Conservation (phyloP, 1,140 invertebrate species). For the Drosophila nannoptera region DNA sequence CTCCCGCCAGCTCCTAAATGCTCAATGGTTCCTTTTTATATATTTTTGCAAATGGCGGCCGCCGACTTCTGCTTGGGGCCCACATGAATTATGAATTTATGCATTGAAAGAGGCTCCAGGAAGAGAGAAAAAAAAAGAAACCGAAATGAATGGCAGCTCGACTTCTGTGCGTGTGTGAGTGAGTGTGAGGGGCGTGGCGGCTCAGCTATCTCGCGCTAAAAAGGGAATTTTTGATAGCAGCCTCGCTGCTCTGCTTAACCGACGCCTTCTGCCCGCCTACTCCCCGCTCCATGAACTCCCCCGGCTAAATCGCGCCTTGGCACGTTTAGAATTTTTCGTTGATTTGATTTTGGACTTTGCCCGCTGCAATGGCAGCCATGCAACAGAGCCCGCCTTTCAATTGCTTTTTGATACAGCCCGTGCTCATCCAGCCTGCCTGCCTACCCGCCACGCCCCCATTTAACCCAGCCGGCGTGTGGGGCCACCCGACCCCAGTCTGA, state of each 20-base stretch:
- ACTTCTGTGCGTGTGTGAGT: neutral
- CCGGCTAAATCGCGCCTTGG: conserved; percentile 40
- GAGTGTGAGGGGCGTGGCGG: neutral
- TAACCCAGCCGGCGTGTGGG: neutral
- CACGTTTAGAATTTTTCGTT: conserved; percentile 75
- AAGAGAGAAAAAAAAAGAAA: conserved; percentile 19
- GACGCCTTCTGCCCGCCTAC: neutral
- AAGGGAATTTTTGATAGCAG: conserved; percentile 72
- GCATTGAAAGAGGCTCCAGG: conserved; percentile 67
- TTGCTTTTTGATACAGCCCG: conserved; percentile 68
- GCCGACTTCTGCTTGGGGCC: conserved; percentile 34
- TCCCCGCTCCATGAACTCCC: neutral
- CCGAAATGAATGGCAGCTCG: neutral
- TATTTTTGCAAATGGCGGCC: conserved; percentile 32
- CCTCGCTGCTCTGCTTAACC: neutral
- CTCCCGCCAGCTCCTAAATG: neutral
- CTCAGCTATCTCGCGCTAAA: conserved; percentile 49
- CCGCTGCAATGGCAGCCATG: conserved; percentile 61
- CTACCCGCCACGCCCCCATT: conserved; percentile 6
- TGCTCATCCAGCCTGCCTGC: neutral
- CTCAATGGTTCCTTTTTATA: conserved; percentile 17
- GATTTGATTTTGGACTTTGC: conserved; percentile 74
- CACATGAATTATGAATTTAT: conserved; percentile 76
- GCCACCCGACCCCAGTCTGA: neutral
- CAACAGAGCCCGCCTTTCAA: conserved; percentile 52